Evolutionary conservation across 2,888 invertebrate species (phyloP).

Genomic region (Lottia gigantea): DNA sequence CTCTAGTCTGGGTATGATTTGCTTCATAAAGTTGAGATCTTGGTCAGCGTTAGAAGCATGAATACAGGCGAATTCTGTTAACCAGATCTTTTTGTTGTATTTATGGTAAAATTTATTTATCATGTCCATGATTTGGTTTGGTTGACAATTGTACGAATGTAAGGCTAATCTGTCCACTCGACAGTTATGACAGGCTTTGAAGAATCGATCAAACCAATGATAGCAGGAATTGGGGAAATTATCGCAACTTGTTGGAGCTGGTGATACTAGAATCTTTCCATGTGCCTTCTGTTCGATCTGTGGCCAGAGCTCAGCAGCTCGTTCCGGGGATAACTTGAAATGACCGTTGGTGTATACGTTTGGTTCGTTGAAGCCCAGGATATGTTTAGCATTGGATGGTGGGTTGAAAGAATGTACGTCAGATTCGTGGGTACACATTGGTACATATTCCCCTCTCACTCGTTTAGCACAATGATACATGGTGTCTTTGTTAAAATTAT

Average conservation of each 20-base stretch:
- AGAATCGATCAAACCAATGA: slow-evolving; percentile 44
- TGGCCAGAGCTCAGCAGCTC: slow-evolving; percentile 31
- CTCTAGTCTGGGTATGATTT: slow-evolving; percentile 34
- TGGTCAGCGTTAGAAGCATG: slow-evolving; percentile 24
- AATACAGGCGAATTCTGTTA: slow-evolving; percentile 43
- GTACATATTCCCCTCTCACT: slow-evolving; percentile 18
- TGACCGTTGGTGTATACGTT: slow-evolving; percentile 6
- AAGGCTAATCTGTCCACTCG: slow-evolving; percentile 43
- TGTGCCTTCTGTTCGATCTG: slow-evolving; percentile 31
- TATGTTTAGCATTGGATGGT: not conserved
- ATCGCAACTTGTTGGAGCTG: slow-evolving; percentile 36
- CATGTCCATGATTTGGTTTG: slow-evolving; percentile 29
- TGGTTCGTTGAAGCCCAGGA: slow-evolving; percentile 17
- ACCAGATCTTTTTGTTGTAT: slow-evolving; percentile 38
- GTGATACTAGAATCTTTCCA: slow-evolving; percentile 37
- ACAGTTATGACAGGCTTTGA: slow-evolving; percentile 38
- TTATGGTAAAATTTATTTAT: slow-evolving; percentile 31
- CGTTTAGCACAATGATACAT: not conserved
- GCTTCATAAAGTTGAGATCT: slow-evolving; percentile 32
- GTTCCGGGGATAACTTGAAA: slow-evolving; percentile 26
- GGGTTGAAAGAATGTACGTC: not conserved
- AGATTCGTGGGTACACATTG: slow-evolving; percentile 9
- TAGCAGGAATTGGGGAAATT: slow-evolving; percentile 21
- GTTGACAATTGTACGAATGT: slow-evolving; percentile 38
- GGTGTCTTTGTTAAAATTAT: not conserved